phyloP scores from a whole-genome alignment of 2,113 vertebrate species.

The Heterotis niloticus region DNA sequence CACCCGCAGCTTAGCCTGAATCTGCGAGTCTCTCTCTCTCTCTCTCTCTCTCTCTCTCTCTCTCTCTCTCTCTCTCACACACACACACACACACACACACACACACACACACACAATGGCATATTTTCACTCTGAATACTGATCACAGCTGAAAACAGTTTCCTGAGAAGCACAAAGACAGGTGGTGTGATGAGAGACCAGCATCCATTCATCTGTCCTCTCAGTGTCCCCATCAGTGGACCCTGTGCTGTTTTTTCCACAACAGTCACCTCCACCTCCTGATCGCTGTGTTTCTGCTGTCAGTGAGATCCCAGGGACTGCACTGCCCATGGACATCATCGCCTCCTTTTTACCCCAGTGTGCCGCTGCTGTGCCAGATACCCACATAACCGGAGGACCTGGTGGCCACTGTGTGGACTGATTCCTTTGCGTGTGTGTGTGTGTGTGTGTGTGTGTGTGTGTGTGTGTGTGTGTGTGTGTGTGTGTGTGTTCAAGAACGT shows the following conservation, averaged over 20 bases:
- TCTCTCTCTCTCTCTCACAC: not conserved
- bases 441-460: not conserved
- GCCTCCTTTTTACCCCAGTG: not conserved
- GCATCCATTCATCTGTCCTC: no score
- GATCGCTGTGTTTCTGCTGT: slow-evolving; percentile 7
- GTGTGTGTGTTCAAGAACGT: no score
- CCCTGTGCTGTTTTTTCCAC: no score
- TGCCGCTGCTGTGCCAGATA: slow-evolving; percentile 14
- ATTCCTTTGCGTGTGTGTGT: not conserved
- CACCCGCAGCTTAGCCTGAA: no score
- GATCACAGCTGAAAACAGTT: slow-evolving; percentile 11
- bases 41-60: not conserved
- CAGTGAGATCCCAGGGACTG: slow-evolving; percentile 12
- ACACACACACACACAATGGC: slow-evolving; percentile 12
- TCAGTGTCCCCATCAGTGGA: no score
- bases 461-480: not conserved
- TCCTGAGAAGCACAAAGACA: slow-evolving; percentile 17
- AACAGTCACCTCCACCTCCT: not conserved
- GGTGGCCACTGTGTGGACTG: not conserved
- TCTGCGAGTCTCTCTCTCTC: no score
- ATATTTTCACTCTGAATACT: not conserved
- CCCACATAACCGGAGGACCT: not conserved
- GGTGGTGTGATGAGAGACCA: slow-evolving; percentile 22
- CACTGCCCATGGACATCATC: not conserved
- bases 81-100: slow-evolving; percentile 16